These are phyloP conservation scores for Formica exsecta DNA, from an alignment of 1,140 invertebrate genomes.

Conservation along the genomic window DNA sequence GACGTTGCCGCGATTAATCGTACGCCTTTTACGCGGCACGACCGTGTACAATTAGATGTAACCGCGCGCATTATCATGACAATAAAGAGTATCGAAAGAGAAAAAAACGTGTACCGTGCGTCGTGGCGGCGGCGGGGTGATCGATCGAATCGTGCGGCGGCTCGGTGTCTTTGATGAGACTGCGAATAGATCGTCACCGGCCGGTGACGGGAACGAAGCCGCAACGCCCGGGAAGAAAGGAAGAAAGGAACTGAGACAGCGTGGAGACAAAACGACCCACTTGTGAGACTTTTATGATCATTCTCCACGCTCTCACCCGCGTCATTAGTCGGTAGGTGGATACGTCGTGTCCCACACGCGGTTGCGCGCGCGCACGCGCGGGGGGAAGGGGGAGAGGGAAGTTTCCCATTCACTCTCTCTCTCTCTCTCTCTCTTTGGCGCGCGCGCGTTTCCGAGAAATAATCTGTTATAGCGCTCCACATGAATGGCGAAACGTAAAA, in stretches of 20 bases:
- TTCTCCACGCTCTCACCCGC: constrained; percentile 82
- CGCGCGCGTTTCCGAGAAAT: constrained; percentile 82
- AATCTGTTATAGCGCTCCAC: constrained; percentile 85
- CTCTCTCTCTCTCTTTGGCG: constrained; percentile 8
- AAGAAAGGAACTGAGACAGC: constrained; percentile 76
- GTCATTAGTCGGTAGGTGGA: constrained; percentile 70
- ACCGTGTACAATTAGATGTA: constrained; percentile 62
- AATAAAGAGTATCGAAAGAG: constrained; percentile 56
- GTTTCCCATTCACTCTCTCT: constrained; percentile 8
- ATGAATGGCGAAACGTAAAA: constrained; percentile 87
- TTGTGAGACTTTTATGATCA: constrained; percentile 81
- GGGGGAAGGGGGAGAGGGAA: constrained; percentile 8
- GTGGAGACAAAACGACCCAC: constrained; percentile 82
- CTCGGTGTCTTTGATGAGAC: constrained; percentile 68
- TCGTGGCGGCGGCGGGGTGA: constrained; percentile 3
- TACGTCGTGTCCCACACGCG: constrained; percentile 74
- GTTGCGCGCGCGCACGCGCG: not conserved
- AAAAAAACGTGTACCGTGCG: constrained; percentile 40
- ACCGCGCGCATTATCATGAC: constrained; percentile 69
- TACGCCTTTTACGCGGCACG: constrained; percentile 27
- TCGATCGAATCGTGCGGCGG: constrained; percentile 65
- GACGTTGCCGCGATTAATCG: constrained; percentile 52
- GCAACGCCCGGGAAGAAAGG: constrained; percentile 30
- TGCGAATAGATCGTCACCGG: constrained; percentile 67
- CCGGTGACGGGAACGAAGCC: constrained; percentile 44